phyloP scores from a whole-genome alignment of 2,113 vertebrate genomes.

The Opisthocomus hoazin region DNA sequence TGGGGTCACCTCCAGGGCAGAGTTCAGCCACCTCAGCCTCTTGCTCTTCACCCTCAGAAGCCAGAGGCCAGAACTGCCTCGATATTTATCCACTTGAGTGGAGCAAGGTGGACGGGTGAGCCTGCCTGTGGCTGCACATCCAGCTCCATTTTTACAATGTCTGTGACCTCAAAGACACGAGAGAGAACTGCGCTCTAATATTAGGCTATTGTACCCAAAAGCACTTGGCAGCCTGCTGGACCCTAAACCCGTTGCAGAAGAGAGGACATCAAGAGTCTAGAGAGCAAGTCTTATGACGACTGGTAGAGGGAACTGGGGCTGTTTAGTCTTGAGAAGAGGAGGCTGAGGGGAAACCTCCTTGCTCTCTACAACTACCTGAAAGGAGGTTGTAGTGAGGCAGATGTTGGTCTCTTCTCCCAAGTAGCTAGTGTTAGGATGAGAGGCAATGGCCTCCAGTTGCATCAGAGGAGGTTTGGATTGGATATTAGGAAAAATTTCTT shows the following conservation, averaged over 20 bases:
- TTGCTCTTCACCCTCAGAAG: neutral
- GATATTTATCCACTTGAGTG: neutral
- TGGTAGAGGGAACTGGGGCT: too few relatives aligned
- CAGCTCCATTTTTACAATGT: neutral
- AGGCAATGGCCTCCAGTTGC: too few relatives aligned
- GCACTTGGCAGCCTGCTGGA: neutral
- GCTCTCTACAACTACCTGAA: too few relatives aligned
- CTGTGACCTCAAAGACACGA: neutral
- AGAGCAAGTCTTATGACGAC: too few relatives aligned
- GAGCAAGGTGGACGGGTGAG: accelerated
- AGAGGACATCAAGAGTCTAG: neutral
- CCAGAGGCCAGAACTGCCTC: neutral
- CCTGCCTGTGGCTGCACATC: neutral
- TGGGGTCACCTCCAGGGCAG: neutral
- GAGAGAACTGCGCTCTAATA: neutral
- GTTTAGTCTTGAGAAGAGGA: too few relatives aligned
- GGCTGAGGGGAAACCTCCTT: too few relatives aligned
- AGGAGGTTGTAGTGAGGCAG: too few relatives aligned
- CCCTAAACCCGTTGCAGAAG: neutral
- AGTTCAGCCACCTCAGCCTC: neutral
- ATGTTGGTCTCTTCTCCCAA: too few relatives aligned
- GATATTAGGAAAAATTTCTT: too few relatives aligned
- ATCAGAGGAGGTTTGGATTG: too few relatives aligned
- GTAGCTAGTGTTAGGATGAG: too few relatives aligned
- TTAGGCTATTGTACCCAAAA: neutral